These are phyloP conservation scores for Eumeta japonica DNA, from an alignment of 1,140 invertebrate species.

Conservation along the genomic window DNA sequence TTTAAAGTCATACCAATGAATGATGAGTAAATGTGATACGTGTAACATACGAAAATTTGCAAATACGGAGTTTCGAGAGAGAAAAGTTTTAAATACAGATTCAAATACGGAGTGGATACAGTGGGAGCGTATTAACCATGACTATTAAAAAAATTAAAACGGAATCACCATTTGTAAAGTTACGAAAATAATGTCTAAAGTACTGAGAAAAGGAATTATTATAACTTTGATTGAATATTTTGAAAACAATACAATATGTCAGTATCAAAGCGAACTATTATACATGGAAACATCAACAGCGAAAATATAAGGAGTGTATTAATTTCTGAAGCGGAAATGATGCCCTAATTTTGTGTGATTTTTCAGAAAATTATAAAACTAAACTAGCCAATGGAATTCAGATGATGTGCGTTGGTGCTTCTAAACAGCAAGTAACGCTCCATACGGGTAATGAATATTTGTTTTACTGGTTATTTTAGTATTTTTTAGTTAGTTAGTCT, in stretches of 20 bases:
- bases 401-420: conserved; percentile 11
- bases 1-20: no score
- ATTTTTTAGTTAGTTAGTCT: no score
- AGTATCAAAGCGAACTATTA: conserved; percentile 10
- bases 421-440: conserved; percentile 9
- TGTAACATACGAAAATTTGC: no score
- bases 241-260: conserved; percentile 6
- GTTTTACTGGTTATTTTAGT: no score
- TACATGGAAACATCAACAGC: conserved; percentile 7
- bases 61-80: no score
- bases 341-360: conserved; percentile 9
- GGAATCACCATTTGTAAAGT: no score
- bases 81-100: no score
- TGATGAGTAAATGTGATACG: no score
- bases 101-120: no score
- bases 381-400: conserved; percentile 10
- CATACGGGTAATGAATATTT: no score
- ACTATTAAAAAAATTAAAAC: no score
- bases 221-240: conserved; percentile 4
- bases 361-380: conserved; percentile 12
- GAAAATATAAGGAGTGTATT: conserved; percentile 6
- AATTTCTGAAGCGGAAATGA: conserved; percentile 6
- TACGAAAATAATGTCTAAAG: conserved; percentile 2
- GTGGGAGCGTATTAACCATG: no score
- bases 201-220: conserved; percentile 3